These are phyloP conservation scores for Pseudopipra pipra DNA, from an alignment of 2,113 vertebrate species.

Conservation along the genomic window DNA sequence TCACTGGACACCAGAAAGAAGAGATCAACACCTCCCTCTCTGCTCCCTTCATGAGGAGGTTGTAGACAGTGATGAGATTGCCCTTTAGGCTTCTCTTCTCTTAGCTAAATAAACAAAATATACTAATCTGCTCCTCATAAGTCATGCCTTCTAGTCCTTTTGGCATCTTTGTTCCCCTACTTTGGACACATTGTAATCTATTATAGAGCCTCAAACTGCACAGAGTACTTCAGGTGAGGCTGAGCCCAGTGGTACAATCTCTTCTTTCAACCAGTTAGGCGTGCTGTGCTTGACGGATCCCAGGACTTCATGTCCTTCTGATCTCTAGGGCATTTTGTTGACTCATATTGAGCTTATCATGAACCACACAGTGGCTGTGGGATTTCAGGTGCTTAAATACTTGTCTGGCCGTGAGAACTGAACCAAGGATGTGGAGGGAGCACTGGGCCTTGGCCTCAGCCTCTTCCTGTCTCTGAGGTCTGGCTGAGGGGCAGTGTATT, in stretches of 20 bases:
- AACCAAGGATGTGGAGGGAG: neutral
- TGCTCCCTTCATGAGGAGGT: accelerated
- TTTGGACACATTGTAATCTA: neutral
- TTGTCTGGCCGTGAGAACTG: neutral
- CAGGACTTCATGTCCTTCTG: neutral
- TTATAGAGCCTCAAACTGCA: neutral
- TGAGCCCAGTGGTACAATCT: neutral
- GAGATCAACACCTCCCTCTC: neutral
- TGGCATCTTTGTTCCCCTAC: neutral
- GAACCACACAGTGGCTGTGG: neutral
- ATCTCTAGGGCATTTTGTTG: neutral
- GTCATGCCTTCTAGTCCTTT: neutral
- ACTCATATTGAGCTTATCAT: neutral
- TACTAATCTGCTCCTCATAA: neutral
- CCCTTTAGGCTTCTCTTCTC: neutral
- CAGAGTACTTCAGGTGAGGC: neutral
- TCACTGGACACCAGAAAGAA: neutral
- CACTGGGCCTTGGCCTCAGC: accelerated
- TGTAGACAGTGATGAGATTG: neutral
- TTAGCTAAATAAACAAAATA: neutral
- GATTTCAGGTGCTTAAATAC: neutral
- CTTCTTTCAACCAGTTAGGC: accelerated
- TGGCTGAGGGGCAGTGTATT: accelerated
- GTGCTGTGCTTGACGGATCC: accelerated
- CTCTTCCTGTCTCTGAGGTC: neutral